phyloP scores from a whole-genome alignment of 2,888 invertebrate genomes.

The Masnerella sp. region DNA sequence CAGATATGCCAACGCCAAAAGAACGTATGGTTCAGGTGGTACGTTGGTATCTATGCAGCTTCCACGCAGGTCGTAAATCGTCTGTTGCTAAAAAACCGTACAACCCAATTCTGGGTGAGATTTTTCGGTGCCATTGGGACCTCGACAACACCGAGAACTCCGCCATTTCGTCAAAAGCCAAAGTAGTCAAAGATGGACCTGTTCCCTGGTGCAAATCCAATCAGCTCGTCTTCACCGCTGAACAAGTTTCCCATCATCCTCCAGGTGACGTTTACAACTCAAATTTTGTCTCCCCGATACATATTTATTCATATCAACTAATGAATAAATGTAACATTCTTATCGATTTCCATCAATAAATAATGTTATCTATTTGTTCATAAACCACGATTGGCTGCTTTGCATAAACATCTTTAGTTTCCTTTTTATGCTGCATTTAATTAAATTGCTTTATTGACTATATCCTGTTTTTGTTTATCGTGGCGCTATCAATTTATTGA shows the following conservation, averaged over 20 bases:
- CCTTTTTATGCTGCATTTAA: no score
- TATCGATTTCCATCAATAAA: no score
- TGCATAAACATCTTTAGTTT: no score
- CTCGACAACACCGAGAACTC: constrained; percentile 76
- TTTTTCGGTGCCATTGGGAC: constrained; percentile 94
- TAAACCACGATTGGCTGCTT: no score
- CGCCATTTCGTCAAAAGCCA: constrained; percentile 53
- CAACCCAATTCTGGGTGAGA: constrained; percentile 98
- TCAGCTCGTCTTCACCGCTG: constrained; percentile 96
- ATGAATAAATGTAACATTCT: no score
- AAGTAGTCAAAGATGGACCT: constrained; percentile 86
- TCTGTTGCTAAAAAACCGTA: constrained; percentile 99
- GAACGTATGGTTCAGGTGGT: constrained; percentile 97
- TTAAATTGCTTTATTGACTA: no score
- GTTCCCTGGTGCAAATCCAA: constrained; percentile 93
- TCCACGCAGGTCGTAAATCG: constrained; percentile 98
- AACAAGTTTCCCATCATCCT: constrained; percentile 99
- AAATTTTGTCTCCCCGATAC: no score
- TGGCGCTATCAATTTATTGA: no score
- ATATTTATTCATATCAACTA: no score
- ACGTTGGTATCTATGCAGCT: constrained; percentile 98
- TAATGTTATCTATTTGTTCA: no score
- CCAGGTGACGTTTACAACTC: constrained; percentile 82
- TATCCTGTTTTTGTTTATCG: no score
- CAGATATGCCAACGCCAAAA: constrained; percentile 88